Percentiles rank a stretch among this genome's conserved stretches.
Conservation (phyloP, 2,113 vertebrate species). For the Ailuropoda melanoleuca region DNA sequence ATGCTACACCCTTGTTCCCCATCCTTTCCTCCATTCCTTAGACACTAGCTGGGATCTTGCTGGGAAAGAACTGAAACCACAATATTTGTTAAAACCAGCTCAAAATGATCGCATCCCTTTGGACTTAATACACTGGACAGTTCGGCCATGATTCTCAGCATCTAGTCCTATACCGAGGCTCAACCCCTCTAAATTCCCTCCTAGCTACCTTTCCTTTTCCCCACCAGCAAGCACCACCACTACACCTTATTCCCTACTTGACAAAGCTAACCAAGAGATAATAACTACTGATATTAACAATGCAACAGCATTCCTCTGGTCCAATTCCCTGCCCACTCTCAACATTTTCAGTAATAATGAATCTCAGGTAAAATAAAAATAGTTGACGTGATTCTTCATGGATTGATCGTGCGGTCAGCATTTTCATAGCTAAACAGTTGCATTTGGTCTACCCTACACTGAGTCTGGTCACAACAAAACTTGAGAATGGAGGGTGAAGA, state of each 20-base stretch:
- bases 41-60: not conserved
- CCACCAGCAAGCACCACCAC: not conserved
- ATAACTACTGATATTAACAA: not conserved
- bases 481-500: slow-evolving; percentile 7
- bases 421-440: not conserved
- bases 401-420: not conserved
- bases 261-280: not conserved
- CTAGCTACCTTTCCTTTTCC: not conserved
- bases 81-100: not conserved
- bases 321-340: not conserved
- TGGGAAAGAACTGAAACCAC: not conserved
- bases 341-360: slow-evolving; percentile 10
- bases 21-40: not conserved
- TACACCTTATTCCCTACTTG: not conserved
- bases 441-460: not conserved
- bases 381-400: not conserved
- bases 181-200: not conserved
- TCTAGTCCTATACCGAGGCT: not conserved
- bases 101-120: not conserved
- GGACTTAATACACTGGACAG: not conserved
- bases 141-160: not conserved
- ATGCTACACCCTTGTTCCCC: not conserved
- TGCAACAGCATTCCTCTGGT: not conserved
- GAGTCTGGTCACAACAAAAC: not conserved
- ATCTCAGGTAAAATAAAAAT: not conserved